Percentiles rank a stretch among this genome's conserved stretches.
Evolutionary conservation across 1,140 invertebrate genomes (phyloP).

Genomic region (Helicoverpa zea): DNA sequence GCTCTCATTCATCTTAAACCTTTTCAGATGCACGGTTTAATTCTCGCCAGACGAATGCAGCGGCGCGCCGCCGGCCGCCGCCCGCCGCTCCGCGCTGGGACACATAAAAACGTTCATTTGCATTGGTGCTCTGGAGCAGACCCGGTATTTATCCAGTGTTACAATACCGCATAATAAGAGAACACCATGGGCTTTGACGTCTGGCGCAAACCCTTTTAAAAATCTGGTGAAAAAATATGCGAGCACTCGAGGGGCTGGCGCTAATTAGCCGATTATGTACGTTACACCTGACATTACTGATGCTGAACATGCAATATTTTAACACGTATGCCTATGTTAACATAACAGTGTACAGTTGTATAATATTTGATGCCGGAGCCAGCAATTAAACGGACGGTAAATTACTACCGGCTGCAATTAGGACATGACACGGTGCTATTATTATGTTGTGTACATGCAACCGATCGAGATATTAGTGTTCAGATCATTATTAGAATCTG

Average conservation of each 20-base stretch:
- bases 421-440: slow-evolving; percentile 43
- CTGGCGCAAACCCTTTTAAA: slow-evolving; percentile 70
- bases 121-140: slow-evolving; percentile 70
- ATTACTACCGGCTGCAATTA: slow-evolving; percentile 45
- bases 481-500: too few species aligned
- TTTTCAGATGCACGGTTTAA: slow-evolving; percentile 82
- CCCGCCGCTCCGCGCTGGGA: slow-evolving; percentile 59
- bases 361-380: slow-evolving; percentile 37
- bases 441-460: slow-evolving; percentile 28
- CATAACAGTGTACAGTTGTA: background rate
- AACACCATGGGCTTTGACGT: slow-evolving; percentile 67
- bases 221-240: slow-evolving; percentile 68
- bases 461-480: slow-evolving; percentile 38
- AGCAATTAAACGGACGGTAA: slow-evolving; percentile 47
- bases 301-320: slow-evolving; percentile 40
- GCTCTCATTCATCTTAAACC: slow-evolving; percentile 83
- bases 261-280: slow-evolving; percentile 68
- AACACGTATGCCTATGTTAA: slow-evolving; percentile 4
- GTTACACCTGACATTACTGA: slow-evolving; percentile 18
- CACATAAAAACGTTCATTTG: slow-evolving; percentile 81
- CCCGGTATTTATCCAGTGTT: slow-evolving; percentile 79
- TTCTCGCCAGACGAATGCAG: slow-evolving; percentile 74
- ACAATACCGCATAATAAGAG: slow-evolving; percentile 77
- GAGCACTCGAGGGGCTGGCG: slow-evolving; percentile 54
- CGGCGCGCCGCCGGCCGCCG: slow-evolving; percentile 47